Conservation (phyloP, 1,140 invertebrate species). For the Drosophila nikananu region DNA sequence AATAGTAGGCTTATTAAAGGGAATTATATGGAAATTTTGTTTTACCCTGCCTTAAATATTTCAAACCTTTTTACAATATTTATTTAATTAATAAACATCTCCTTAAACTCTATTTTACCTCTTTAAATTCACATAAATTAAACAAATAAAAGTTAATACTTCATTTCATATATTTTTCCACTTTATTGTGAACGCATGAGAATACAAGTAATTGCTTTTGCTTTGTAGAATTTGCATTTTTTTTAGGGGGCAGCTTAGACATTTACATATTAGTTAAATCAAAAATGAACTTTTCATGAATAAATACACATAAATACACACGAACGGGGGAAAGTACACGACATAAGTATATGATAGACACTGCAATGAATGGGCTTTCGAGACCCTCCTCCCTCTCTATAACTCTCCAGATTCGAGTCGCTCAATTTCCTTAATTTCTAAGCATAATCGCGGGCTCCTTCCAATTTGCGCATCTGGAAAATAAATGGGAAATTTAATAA, state of each 20-base stretch:
- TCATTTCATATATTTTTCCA: conserved; percentile 14
- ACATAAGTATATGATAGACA: conserved; percentile 54
- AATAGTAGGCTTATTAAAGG: neutral
- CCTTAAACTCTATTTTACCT: neutral
- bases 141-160: neutral
- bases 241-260: conserved; percentile 67
- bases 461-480: conserved; percentile 77
- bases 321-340: conserved; percentile 48
- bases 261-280: conserved; percentile 53
- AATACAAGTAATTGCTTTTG: conserved; percentile 23
- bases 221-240: conserved; percentile 39
- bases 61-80: neutral
- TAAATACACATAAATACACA: conserved; percentile 73
- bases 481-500: conserved; percentile 14
- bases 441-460: conserved; percentile 76
- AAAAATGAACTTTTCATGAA: conserved; percentile 66
- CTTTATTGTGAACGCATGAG: conserved; percentile 61
- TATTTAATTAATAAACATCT: neutral
- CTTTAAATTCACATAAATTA: no score
- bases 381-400: conserved; percentile 24
- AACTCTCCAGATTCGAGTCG: conserved; percentile 45
- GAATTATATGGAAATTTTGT: neutral
- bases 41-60: neutral
- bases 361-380: conserved; percentile 37
- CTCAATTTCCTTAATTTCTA: conserved; percentile 30